Evolutionary conservation across 2,797 vertebrate genomes (phyloP), one percentile per base, ranked within the genome.

Genomic region (Cyprinella venusta): DNA sequence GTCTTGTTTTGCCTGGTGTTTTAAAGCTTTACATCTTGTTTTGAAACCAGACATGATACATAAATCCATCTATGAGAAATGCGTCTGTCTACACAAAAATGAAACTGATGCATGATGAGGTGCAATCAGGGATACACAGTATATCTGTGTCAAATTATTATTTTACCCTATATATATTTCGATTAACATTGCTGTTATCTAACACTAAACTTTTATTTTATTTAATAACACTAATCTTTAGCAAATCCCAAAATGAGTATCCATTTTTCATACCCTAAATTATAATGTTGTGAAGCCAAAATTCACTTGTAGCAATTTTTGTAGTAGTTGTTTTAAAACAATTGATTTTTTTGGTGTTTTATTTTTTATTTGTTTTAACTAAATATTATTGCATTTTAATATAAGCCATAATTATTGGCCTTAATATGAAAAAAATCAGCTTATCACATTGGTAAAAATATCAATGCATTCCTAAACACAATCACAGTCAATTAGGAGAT

Each of bases 41-140:
- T 52, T 84, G 26, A 19, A 84, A 65, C 63, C 26, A 72, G 67
- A 72, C 36, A 45, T 77, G 16, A 77, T 45, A 45, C 18, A 33
- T 40, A 10, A 26, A 30, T 26, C 16, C 4, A 48, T 18, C 24
- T 1, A 13, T 21, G 18, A 76, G 16, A 77, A 19, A 26, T 19
- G 1, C 45, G 12, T 38, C 50, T 9, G 13, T 76, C 7, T 5
- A 19, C 48, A 52, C 16, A 70, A 16, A 16, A 45, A 9, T 16
- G 7, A 30, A 26, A 48, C 42, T 15, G 24, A 40, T 4, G 42
- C 40, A 26, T 26, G 7, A 48, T 48, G 13, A 26, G 68, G 24
- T n/a, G 8, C 40, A 45, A 24, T 45, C 24, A 69, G 40, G 6
- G 40, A 70, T 24, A 40, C 40, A 69, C n/a, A 69, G 67, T 69